Percentiles rank a stretch among this genome's conserved stretches.
These are phyloP conservation scores for Caenorhabditis briggsae DNA, from an alignment of 1,140 invertebrate species.

Conservation along the genomic window DNA sequence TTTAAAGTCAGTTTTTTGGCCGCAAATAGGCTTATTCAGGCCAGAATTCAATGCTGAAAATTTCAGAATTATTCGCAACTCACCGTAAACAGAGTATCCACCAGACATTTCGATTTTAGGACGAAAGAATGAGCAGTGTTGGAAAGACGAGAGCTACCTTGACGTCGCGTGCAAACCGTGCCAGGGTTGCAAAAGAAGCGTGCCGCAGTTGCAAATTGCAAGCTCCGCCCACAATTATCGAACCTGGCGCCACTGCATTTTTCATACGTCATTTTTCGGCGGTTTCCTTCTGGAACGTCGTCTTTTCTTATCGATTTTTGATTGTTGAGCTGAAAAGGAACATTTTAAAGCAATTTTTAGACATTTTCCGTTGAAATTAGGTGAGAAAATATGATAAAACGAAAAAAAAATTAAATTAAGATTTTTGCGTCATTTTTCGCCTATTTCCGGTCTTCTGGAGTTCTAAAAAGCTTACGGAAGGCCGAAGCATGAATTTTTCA, in stretches of 20 bases:
- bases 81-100: slow-evolving; percentile 39
- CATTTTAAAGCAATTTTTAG: no score
- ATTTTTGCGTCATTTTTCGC: no score
- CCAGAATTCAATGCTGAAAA: background rate
- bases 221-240: slow-evolving; percentile 75
- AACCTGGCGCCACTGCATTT: background rate
- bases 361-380: no score
- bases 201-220: background rate
- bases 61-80: background rate
- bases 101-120: slow-evolving; percentile 45
- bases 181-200: background rate
- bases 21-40: no score
- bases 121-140: background rate
- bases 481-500: no score
- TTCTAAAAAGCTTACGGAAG: no score
- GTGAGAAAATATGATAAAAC: no score
- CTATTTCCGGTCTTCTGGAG: no score
- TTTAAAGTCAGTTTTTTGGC: no score
- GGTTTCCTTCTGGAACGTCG: background rate
- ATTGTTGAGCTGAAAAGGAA: no score
- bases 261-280: background rate
- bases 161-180: background rate
- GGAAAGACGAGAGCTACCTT: background rate
- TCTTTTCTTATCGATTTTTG: background rate
- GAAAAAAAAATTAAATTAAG: no score